phyloP scores from a whole-genome alignment of 2,113 vertebrate genomes.

The Misgurnus anguillicaudatus region DNA sequence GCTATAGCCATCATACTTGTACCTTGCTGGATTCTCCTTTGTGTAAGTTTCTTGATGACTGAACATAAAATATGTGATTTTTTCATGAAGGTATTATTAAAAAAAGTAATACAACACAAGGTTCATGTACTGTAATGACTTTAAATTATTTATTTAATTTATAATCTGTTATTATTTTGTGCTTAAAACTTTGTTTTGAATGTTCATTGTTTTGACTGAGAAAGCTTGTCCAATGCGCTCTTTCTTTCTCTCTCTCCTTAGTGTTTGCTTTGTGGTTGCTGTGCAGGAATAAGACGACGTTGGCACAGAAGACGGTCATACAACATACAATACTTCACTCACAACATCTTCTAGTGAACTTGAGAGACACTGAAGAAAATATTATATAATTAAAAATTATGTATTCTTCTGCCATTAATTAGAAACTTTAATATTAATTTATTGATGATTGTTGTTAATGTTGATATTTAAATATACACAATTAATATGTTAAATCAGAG shows the following conservation, averaged over 20 bases:
- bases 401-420: not conserved
- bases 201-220: not conserved
- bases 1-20: slow-evolving; percentile 38
- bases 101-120: no score
- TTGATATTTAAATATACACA: not conserved
- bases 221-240: not conserved
- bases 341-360: slow-evolving; percentile 25
- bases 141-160: no score
- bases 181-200: not conserved
- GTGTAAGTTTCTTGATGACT: slow-evolving; percentile 36
- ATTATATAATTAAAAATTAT: not conserved
- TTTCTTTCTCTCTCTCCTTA: not conserved
- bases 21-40: slow-evolving; percentile 49
- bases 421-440: not conserved
- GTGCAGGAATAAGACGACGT: slow-evolving; percentile 37
- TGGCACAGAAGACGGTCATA: slow-evolving; percentile 34
- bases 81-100: no score
- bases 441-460: not conserved
- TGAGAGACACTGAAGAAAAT: not conserved
- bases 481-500: not conserved
- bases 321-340: slow-evolving; percentile 16
- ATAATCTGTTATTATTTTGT: not conserved
- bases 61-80: not conserved
- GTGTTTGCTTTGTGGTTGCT: slow-evolving; percentile 51
- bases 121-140: no score